These are phyloP conservation scores for Thunnus maccoyii DNA, from an alignment of 2,113 vertebrate species.

Conservation along the genomic window DNA sequence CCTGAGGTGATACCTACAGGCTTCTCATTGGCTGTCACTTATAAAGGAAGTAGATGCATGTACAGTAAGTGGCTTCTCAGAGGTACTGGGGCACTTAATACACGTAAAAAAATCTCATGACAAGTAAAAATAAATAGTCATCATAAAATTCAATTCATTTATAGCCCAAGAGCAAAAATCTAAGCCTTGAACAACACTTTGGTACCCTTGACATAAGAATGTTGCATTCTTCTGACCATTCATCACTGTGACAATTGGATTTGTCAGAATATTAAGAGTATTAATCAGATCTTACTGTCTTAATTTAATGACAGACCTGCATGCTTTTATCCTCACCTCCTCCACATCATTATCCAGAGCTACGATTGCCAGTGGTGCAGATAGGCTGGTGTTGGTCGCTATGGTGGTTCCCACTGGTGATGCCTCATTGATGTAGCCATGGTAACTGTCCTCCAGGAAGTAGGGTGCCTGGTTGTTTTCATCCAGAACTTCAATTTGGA, in stretches of 20 bases:
- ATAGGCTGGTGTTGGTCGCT: slow-evolving; percentile 86
- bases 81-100: no score
- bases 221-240: not conserved
- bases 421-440: slow-evolving; percentile 94
- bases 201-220: no score
- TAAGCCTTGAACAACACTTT: no score
- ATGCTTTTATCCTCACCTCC: slow-evolving; percentile 85
- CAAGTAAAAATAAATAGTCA: no score
- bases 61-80: not conserved
- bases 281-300: not conserved
- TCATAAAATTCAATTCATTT: no score
- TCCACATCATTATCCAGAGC: slow-evolving; percentile 97
- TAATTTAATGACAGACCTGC: not conserved
- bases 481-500: slow-evolving; percentile 96
- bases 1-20: slow-evolving; percentile 88
- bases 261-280: not conserved
- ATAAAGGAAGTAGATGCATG: slow-evolving; percentile 69
- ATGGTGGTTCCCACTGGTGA: slow-evolving; percentile 93
- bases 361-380: slow-evolving; percentile 87
- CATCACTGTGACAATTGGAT: not conserved
- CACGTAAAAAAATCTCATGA: no score
- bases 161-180: no score
- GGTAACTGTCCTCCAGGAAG: slow-evolving; percentile 90
- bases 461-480: slow-evolving; percentile 97
- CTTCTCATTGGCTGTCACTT: slow-evolving; percentile 84